Evolutionary conservation across 53 echinoderm and acorn worm genomes (phyloP).

Genomic region (Glandiceps talaboti): DNA sequence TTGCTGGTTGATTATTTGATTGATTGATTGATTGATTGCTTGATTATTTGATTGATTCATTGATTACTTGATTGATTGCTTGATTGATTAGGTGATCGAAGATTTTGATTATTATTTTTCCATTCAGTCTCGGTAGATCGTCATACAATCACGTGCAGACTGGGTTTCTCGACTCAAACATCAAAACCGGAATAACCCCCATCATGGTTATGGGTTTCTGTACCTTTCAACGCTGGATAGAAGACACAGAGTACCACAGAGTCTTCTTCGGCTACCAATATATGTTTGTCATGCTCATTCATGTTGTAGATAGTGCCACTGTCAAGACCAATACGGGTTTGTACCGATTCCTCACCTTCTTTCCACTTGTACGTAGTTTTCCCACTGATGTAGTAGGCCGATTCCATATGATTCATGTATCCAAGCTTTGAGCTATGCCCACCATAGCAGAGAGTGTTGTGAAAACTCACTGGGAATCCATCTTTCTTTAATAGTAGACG

Average conservation of each 20-base stretch:
- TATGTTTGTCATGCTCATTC: constrained; percentile 18
- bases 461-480: constrained; percentile 16
- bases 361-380: constrained; percentile 8
- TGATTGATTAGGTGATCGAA: too few species aligned
- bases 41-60: too few species aligned
- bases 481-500: constrained; percentile 13
- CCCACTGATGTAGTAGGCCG: constrained; percentile 12
- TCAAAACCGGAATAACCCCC: not conserved
- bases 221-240: constrained; percentile 15
- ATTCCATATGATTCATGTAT: constrained; percentile 19
- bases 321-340: not conserved
- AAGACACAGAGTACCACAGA: constrained; percentile 15
- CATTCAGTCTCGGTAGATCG: too few species aligned
- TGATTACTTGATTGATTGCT: too few species aligned
- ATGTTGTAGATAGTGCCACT: constrained; percentile 17
- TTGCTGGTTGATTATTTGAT: too few species aligned
- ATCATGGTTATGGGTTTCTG: constrained; percentile 7
- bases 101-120: too few species aligned
- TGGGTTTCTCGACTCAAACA: too few species aligned
- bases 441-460: constrained; percentile 8
- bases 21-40: too few species aligned
- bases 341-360: not conserved
- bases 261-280: not conserved
- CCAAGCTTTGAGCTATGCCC: not conserved
- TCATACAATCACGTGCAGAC: too few species aligned